A percentile compares a stretch with the other conserved stretches of the same genome.
Conservation (phyloP, 2,113 vertebrate genomes). For the Cavia porcellus region DNA sequence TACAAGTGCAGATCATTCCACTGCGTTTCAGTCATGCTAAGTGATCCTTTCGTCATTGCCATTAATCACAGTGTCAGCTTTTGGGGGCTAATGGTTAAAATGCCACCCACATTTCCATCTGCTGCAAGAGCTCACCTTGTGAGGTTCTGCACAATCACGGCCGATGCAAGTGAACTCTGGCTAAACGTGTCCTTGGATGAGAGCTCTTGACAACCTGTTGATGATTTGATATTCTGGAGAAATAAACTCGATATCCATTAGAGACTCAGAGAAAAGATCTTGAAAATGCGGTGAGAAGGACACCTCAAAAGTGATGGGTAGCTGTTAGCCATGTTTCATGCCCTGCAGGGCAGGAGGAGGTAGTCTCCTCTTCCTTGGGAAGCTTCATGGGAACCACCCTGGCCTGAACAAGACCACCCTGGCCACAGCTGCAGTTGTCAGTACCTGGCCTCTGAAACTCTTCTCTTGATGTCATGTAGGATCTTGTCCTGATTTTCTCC, state of each 20-base stretch:
- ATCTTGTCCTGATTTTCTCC: background rate
- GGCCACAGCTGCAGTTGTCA: background rate
- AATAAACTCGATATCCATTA: background rate
- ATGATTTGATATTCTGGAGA: background rate
- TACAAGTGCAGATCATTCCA: background rate
- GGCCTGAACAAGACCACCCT: background rate
- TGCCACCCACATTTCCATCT: background rate
- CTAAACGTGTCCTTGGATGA: background rate
- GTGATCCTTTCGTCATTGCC: background rate
- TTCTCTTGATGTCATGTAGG: background rate
- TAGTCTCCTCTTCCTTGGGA: background rate
- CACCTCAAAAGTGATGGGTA: fast-evolving
- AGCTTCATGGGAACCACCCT: background rate
- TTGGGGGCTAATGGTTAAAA: background rate
- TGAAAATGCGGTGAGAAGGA: background rate
- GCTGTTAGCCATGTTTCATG: background rate
- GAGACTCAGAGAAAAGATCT: background rate
- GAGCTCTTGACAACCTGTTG: background rate
- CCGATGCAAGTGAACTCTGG: background rate
- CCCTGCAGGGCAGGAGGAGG: background rate
- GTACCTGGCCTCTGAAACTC: background rate
- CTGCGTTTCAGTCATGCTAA: background rate
- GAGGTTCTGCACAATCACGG: background rate
- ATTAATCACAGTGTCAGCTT: background rate
- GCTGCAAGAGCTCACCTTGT: background rate